phyloP scores from a whole-genome alignment of 2,888 invertebrate species.

The Drosophila gaucha region DNA sequence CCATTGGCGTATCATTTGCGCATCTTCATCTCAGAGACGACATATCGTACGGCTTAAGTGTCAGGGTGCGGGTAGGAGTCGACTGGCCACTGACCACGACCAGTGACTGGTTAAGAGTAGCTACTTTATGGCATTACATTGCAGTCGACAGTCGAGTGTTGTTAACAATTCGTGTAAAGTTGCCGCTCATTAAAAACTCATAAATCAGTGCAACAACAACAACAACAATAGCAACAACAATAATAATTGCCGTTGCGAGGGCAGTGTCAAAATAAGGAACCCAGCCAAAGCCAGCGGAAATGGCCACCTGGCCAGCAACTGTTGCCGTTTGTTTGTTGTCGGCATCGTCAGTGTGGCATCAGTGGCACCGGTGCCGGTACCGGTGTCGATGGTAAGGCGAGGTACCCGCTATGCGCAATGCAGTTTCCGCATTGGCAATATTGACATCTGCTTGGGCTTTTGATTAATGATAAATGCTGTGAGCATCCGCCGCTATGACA shows the following conservation, averaged over 20 bases:
- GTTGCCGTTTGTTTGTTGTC: constrained; percentile 17
- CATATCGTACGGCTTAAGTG: constrained; percentile 54
- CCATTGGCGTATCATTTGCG: constrained; percentile 68
- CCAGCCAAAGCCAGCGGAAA: constrained; percentile 44
- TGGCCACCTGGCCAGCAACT: constrained; percentile 53
- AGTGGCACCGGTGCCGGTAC: constrained; percentile 17
- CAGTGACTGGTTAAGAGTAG: constrained; percentile 41
- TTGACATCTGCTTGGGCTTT: constrained; percentile 69
- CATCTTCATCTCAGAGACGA: constrained; percentile 61
- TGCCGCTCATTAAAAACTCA: constrained; percentile 80
- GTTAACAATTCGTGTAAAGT: constrained; percentile 79
- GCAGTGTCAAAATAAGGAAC: constrained; percentile 63
- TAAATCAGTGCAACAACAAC: constrained; percentile 66
- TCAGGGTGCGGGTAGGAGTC: constrained; percentile 39
- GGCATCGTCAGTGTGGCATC: constrained; percentile 14
- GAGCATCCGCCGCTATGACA: constrained; percentile 76
- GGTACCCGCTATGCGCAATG: constrained; percentile 28
- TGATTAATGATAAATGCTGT: constrained; percentile 78
- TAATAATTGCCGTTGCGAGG: constrained; percentile 69
- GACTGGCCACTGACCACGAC: constrained; percentile 35
- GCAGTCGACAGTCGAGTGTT: constrained; percentile 50
- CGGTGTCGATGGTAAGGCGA: constrained; percentile 17
- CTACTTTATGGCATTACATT: constrained; percentile 50
- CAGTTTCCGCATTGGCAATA: constrained; percentile 70
- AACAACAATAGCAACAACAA: constrained; percentile 26